Evolutionary conservation across 2,113 vertebrate genomes (phyloP), one percentile per base, ranked within the genome.

Genomic region (Pachyramphus minor): DNA sequence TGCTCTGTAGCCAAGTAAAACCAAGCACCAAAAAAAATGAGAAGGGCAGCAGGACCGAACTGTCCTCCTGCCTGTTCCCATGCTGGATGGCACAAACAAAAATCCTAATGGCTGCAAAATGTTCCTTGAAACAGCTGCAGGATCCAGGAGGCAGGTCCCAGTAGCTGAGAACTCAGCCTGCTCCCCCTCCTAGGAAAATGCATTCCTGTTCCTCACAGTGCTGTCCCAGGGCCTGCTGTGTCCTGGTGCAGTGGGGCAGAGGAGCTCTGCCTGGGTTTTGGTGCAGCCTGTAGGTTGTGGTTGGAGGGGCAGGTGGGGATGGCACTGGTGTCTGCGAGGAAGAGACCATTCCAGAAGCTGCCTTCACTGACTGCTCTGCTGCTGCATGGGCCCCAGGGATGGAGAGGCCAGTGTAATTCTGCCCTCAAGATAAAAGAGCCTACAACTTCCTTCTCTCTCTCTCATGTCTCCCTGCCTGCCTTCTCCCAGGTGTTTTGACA

Each of bases 241-340:
- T 41, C 41, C 63, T 2, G 0, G 9, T 11, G 35, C 22, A 16
- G 15, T 0, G 3, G 35, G 42, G 42, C 53, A 62, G 60, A 50
- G n/a, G 45, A 20, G 55, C 33, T 84, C 69, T 64, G 69, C 28
- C 28, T 1, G 7, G 37, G 52, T 4, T 75, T 91, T 1, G 2
- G 47, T 82, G n/a, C 1, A 2, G 3, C 18, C 7, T 39, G 5
- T 27, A 67, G 39, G 47, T 8, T 52, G 55, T 15, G 41, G 35
- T 21, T 69, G 39, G 35, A 60, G 23, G 24, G 5, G n/a, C 33
- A 66, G 69, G 20, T 2, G 1, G 56, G 50, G 42, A 42, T 24
- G 35, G 84, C 56, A 78, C 8, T 64, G 53, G 25, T 75, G 33
- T 21, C 39, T 53, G n/a, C 60, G 35, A 50, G 35, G 52, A 85